Percentiles rank a stretch among this genome's conserved stretches.
These are phyloP conservation scores for Coracias cyanogaster DNA, from an alignment of 2,797 vertebrate species.

Conservation along the genomic window DNA sequence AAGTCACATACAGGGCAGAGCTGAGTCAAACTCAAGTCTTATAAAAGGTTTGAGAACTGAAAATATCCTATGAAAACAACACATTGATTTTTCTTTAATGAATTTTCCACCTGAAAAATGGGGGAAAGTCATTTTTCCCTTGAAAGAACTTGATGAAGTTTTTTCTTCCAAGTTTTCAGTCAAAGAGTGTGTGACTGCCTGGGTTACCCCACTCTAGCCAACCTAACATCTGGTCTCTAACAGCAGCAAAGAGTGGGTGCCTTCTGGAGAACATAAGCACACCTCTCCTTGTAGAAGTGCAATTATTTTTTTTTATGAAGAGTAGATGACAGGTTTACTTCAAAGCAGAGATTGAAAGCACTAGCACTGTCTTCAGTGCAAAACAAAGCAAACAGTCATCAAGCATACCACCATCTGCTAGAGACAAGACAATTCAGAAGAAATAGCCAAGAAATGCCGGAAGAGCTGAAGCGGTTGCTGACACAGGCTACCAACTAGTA, in stretches of 20 bases:
- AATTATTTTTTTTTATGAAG: not conserved
- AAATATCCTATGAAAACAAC: not conserved
- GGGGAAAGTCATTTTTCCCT: not conserved
- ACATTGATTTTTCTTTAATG: not conserved
- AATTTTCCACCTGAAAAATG: not conserved
- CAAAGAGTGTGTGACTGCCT: no score
- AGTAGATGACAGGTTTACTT: not conserved
- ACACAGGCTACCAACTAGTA: not conserved
- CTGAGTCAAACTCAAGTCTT: not conserved
- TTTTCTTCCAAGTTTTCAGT: no score
- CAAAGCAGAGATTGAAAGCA: not conserved
- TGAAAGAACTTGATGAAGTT: not conserved
- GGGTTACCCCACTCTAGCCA: not conserved
- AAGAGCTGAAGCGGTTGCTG: not conserved
- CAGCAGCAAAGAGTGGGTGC: not conserved
- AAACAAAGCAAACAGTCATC: not conserved
- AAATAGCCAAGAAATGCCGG: not conserved
- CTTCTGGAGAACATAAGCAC: not conserved
- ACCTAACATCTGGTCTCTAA: not conserved
- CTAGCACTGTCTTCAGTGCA: not conserved
- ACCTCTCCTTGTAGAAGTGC: not conserved
- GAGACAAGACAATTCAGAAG: not conserved
- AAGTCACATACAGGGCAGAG: not conserved
- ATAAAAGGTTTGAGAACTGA: not conserved
- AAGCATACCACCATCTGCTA: not conserved